These are phyloP conservation scores for Tretioscincus oriximinensis DNA, from an alignment of 2,113 vertebrate species.

Conservation along the genomic window DNA sequence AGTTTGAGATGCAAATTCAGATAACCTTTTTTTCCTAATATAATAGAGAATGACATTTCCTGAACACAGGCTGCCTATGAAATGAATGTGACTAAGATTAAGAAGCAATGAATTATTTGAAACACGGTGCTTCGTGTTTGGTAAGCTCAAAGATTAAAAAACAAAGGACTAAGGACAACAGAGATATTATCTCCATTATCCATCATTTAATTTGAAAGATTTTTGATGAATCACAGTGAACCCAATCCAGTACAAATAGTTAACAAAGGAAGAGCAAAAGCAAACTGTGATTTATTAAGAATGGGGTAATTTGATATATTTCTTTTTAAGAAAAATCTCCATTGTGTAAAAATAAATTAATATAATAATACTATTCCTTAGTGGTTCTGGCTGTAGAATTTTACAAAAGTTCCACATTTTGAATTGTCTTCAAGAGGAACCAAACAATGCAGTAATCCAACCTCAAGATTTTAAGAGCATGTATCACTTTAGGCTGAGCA, in stretches of 20 bases:
- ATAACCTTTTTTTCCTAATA: slow-evolving; percentile 21
- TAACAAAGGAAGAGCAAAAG: not conserved
- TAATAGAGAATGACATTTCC: slow-evolving; percentile 27
- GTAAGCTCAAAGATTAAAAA: not conserved
- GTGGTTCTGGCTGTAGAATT: too few species aligned
- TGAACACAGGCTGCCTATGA: not conserved
- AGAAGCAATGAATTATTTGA: not conserved
- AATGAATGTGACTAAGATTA: slow-evolving; percentile 4
- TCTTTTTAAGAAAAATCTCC: too few species aligned
- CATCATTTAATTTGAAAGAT: not conserved
- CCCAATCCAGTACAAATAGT: not conserved
- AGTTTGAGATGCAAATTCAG: slow-evolving; percentile 21
- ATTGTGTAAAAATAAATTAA: too few species aligned
- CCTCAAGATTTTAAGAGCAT: too few species aligned
- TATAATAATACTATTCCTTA: too few species aligned
- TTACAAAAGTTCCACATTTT: too few species aligned
- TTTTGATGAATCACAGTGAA: not conserved
- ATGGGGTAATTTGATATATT: not conserved
- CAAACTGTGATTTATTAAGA: not conserved
- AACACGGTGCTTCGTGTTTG: not conserved
- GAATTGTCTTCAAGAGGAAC: too few species aligned
- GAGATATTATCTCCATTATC: not conserved
- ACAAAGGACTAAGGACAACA: not conserved
- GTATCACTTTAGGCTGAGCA: too few species aligned
- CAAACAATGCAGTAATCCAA: too few species aligned